Evolutionary conservation across 2,888 invertebrate genomes (phyloP).

Genomic region (Neoascia interrupta): DNA sequence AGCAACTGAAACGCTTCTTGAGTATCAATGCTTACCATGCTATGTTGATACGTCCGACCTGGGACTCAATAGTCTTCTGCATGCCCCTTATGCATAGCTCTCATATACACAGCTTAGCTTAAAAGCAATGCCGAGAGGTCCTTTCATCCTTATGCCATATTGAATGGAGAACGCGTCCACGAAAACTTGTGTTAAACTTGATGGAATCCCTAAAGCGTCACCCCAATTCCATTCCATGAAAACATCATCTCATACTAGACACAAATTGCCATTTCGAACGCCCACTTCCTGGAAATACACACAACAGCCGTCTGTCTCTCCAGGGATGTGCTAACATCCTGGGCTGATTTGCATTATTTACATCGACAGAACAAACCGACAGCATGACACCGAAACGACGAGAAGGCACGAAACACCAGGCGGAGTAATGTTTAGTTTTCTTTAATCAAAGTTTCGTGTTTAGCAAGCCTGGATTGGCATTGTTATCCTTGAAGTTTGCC

Average conservation of each 20-base stretch:
- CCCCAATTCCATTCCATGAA: background rate
- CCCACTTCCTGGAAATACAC: background rate
- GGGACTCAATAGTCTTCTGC: too few relatives aligned
- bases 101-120: too few relatives aligned
- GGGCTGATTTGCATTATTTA: constrained; percentile 63
- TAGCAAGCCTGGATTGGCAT: constrained; percentile 14
- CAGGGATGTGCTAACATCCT: constrained; percentile 53
- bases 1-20: too few relatives aligned
- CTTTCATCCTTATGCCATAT: too few relatives aligned
- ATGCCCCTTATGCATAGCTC: too few relatives aligned
- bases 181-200: too few relatives aligned
- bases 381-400: constrained; percentile 24
- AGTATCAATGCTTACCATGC: too few relatives aligned
- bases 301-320: constrained; percentile 19
- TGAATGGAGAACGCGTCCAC: too few relatives aligned
- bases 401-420: background rate
- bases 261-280: background rate
- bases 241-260: background rate
- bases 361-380: constrained; percentile 33
- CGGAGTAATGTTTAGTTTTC: constrained; percentile 42
- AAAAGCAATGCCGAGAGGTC: too few relatives aligned
- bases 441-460: constrained; percentile 57
- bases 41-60: too few relatives aligned
- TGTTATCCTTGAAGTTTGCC: constrained; percentile 31
- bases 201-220: too few relatives aligned